These are phyloP conservation scores for Homarus americanus DNA, from an alignment of 1,140 invertebrate genomes.

Conservation along the genomic window DNA sequence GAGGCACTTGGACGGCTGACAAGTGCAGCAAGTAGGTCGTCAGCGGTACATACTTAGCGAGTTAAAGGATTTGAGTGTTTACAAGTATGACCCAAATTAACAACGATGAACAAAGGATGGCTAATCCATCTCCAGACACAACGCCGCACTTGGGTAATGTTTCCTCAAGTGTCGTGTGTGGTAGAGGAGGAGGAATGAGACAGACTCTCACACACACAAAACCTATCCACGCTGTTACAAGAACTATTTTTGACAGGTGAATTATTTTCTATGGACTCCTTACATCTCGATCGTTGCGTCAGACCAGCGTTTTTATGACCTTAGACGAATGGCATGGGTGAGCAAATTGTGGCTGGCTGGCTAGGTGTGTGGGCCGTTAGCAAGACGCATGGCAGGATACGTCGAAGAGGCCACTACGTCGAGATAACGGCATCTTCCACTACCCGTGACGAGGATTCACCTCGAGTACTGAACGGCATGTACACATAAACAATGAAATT, in stretches of 20 bases:
- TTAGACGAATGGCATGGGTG: not conserved
- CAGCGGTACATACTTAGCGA: slow-evolving; percentile 10
- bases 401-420: not conserved
- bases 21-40: slow-evolving; percentile 18
- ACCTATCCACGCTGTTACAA: no score
- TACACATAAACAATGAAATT: no score
- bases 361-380: not conserved
- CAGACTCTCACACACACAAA: no score
- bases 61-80: not conserved
- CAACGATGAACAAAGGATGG: not conserved
- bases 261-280: not conserved
- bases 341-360: not conserved
- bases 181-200: not conserved
- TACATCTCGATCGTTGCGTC: not conserved
- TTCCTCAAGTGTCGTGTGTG: not conserved
- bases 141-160: not conserved
- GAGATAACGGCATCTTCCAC: not conserved
- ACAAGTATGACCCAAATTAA: not conserved
- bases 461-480: no score
- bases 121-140: not conserved
- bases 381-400: not conserved
- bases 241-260: not conserved
- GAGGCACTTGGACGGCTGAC: slow-evolving; percentile 15
- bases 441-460: not conserved
- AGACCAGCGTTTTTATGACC: not conserved